Conservation (phyloP, 2,113 vertebrate genomes). For the Narcine bancroftii region DNA sequence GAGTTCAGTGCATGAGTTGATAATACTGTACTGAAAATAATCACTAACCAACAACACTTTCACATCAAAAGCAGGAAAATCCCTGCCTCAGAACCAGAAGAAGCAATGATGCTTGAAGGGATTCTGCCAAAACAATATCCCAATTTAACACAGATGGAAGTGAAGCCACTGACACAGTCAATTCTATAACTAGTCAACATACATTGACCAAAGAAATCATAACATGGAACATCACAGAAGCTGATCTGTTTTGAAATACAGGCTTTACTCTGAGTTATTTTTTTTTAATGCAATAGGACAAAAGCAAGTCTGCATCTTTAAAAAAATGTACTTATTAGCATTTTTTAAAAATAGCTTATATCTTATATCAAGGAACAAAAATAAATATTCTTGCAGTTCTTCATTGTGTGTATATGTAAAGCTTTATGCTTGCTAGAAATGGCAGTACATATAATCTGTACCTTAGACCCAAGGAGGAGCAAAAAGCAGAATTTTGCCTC, state of each 20-base stretch:
- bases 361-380: not conserved
- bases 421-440: not conserved
- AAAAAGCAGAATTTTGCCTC: no score
- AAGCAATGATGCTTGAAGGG: not conserved
- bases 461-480: no score
- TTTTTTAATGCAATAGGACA: not conserved
- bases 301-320: not conserved
- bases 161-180: not conserved
- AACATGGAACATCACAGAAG: not conserved
- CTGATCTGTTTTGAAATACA: not conserved
- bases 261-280: not conserved
- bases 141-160: not conserved
- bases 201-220: not conserved
- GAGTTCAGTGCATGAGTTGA: not conserved
- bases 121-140: constrained; percentile 13
- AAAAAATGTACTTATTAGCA: not conserved
- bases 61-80: not conserved
- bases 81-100: not conserved
- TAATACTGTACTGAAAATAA: not conserved
- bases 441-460: no score
- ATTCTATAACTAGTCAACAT: not conserved
- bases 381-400: not conserved
- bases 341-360: not conserved
- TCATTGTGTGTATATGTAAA: not conserved
- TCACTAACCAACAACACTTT: not conserved